phyloP scores from a whole-genome alignment of 2,113 vertebrate genomes.

The Podarcis cretensis region DNA sequence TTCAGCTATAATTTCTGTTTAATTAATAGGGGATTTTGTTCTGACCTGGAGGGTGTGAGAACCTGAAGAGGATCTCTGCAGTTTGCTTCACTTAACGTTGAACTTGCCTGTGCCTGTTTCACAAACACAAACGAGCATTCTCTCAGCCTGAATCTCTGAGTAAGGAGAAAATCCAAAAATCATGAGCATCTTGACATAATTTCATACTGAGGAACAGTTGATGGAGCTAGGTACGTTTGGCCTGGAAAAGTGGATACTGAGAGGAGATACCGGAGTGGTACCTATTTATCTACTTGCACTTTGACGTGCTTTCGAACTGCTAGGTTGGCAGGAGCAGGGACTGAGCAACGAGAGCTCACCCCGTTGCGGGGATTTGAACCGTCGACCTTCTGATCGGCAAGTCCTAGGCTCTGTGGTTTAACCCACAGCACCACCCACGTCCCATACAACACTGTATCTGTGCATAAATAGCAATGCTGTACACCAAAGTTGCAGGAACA shows the following conservation, averaged over 20 bases:
- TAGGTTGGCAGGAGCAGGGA: too few species aligned
- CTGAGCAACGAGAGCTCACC: too few species aligned
- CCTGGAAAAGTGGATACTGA: too few species aligned
- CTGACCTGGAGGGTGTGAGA: slow-evolving; percentile 78
- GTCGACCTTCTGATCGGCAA: too few species aligned
- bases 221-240: too few species aligned
- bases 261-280: too few species aligned
- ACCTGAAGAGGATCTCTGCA: slow-evolving; percentile 65
- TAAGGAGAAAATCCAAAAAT: slow-evolving; percentile 57
- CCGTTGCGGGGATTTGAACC: too few species aligned
- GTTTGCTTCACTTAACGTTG: slow-evolving; percentile 58
- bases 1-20: slow-evolving; percentile 82
- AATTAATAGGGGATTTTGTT: slow-evolving; percentile 82
- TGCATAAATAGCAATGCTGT: neutral
- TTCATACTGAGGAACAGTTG: neutral
- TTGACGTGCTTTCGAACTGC: too few species aligned
- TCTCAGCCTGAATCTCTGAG: slow-evolving; percentile 47
- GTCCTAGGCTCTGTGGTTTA: too few species aligned
- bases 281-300: too few species aligned
- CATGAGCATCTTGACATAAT: slow-evolving; percentile 23
- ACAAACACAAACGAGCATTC: slow-evolving; percentile 28
- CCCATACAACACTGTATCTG: neutral
- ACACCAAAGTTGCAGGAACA: slow-evolving; percentile 31
- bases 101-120: slow-evolving; percentile 71
- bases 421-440: too few species aligned